phyloP scores from a whole-genome alignment of 2,797 vertebrate species.

The Sebastes vulpes region DNA sequence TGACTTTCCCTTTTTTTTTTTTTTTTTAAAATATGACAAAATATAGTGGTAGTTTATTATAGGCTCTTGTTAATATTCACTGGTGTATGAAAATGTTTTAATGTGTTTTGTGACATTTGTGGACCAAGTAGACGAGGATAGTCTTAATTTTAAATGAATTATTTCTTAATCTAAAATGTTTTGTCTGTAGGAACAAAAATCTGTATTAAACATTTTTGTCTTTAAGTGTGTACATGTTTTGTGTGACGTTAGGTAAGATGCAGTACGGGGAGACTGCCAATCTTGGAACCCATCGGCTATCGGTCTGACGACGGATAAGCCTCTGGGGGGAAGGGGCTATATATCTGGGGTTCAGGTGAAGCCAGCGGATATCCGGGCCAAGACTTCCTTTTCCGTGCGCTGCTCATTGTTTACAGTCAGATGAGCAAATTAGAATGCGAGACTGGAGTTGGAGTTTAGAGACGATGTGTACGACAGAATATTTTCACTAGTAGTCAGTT shows the following conservation, averaged over 20 bases:
- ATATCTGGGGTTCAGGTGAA: too few species aligned
- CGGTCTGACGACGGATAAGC: too few species aligned
- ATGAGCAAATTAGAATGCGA: too few species aligned
- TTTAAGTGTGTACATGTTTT: background rate
- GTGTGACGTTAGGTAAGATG: background rate
- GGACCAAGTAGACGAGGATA: conserved; percentile 8
- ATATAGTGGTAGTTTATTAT: conserved; percentile 41
- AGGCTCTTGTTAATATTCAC: conserved; percentile 66
- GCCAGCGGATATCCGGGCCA: too few species aligned
- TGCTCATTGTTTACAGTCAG: too few species aligned
- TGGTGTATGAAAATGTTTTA: conserved; percentile 57
- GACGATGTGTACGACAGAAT: too few species aligned
- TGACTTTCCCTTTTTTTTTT: conserved; percentile 1
- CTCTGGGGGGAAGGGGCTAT: too few species aligned
- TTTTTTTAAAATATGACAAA: conserved; percentile 33
- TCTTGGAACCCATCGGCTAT: too few species aligned
- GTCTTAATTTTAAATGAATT: conserved; percentile 55
- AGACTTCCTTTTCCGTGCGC: too few species aligned
- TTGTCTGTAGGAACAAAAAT: conserved; percentile 40
- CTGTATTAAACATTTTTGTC: conserved; percentile 68
- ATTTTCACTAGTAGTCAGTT: too few species aligned
- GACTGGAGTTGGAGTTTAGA: too few species aligned
- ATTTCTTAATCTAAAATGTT: conserved; percentile 75
- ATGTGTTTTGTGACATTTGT: conserved; percentile 55
- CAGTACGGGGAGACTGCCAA: background rate